These are phyloP conservation scores for Limulus polyphemus DNA, from an alignment of 2,888 invertebrate species.

Conservation along the genomic window DNA sequence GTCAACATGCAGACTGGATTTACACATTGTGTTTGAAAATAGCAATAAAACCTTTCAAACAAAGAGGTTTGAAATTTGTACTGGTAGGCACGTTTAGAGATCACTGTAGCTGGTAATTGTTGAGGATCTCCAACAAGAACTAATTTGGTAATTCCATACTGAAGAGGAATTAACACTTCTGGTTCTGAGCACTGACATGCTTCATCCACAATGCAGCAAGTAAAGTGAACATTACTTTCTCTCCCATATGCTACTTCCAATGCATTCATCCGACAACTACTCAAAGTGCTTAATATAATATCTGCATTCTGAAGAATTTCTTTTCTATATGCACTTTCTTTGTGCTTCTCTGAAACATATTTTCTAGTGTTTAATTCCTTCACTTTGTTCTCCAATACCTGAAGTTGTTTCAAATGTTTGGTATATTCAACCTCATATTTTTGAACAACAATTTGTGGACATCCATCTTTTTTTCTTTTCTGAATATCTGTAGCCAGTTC, in stretches of 20 bases:
- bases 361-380: background rate
- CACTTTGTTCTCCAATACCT: background rate
- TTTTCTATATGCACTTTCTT: background rate
- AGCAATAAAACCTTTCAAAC: slow-evolving; percentile 57
- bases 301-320: slow-evolving; percentile 43
- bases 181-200: slow-evolving; percentile 77
- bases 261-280: slow-evolving; percentile 39
- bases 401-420: background rate
- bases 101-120: slow-evolving; percentile 66
- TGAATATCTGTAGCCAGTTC: slow-evolving; percentile 1
- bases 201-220: slow-evolving; percentile 67
- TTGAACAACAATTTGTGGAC: background rate
- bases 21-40: slow-evolving; percentile 37
- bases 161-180: slow-evolving; percentile 64
- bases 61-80: slow-evolving; percentile 45
- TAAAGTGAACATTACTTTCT: slow-evolving; percentile 15
- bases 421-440: background rate
- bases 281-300: slow-evolving; percentile 57
- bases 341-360: background rate
- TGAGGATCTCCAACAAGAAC: slow-evolving; percentile 76
- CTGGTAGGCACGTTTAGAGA: slow-evolving; percentile 49
- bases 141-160: slow-evolving; percentile 57
- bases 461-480: slow-evolving; percentile 2
- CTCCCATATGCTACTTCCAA: slow-evolving; percentile 13
- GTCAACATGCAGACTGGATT: slow-evolving; percentile 32